Evolutionary conservation across 2,888 invertebrate species (phyloP).

Genomic region (Epinotia demarniana): DNA sequence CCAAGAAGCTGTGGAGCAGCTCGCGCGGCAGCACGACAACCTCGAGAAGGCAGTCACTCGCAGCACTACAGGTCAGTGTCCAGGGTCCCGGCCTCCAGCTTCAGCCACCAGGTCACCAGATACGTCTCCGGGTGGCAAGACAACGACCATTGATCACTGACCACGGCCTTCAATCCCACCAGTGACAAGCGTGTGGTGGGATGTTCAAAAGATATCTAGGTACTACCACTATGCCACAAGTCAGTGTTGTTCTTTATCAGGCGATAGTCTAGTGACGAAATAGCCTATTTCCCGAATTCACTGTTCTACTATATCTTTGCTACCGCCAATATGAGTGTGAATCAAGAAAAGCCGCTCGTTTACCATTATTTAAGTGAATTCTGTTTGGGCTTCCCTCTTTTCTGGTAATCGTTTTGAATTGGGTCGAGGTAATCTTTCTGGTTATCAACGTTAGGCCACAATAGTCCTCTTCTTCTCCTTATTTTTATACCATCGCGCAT

Average conservation of each 20-base stretch:
- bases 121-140: slow-evolving; percentile 97
- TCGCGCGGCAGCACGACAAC: slow-evolving; percentile 98
- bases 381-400: too few relatives aligned
- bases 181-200: slow-evolving; percentile 76
- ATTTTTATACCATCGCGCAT: too few relatives aligned
- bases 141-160: slow-evolving; percentile 74
- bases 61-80: slow-evolving; percentile 76
- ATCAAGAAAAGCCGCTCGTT: too few relatives aligned
- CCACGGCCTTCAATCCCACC: not conserved
- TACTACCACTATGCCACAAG: not conserved
- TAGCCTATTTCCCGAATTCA: too few relatives aligned
- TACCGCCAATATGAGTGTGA: too few relatives aligned
- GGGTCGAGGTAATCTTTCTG: too few relatives aligned
- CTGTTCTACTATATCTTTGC: too few relatives aligned
- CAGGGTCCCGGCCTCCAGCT: not conserved
- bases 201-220: not conserved
- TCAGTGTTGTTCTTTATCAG: not conserved
- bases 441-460: too few relatives aligned
- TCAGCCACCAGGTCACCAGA: slow-evolving; percentile 96
- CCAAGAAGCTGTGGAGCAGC: slow-evolving; percentile 98
- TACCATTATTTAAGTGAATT: too few relatives aligned
- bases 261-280: too few relatives aligned
- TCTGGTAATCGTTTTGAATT: too few relatives aligned
- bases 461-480: too few relatives aligned
- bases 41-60: slow-evolving; percentile 95